Base-by-base conservation (phyloP, 2,888 invertebrate species). In the Drosophila robusta region DNA sequence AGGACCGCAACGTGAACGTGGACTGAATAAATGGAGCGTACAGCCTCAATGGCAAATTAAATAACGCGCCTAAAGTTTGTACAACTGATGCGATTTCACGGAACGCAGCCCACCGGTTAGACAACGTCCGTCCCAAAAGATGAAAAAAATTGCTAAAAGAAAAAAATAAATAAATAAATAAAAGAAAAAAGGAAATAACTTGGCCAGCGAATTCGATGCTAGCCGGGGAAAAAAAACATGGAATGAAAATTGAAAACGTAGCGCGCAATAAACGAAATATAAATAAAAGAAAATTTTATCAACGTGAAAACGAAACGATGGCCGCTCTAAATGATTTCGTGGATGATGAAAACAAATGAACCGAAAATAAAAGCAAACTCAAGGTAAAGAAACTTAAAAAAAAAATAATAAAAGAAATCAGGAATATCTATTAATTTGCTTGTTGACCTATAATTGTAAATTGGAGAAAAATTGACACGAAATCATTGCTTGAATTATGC, bases 81-180 rank as follows among this genome's bases (percentile, higher is more conserved):
- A 86, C 84, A 84, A 84, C 87, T 84, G 87, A 83, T 87, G 80
- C 89, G 89, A 84, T 88, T 84, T 84, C 75, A 89, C 84, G 89
- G 74, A 77, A 82, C 88, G 67, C 56, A 80, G 86, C 68, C 57
- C 88, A 70, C 70, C 67, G 67, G 81, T 75, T 81, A 64, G 70
- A 47, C 66, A 52, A 32, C 46, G 47, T 42, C 46, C 68, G 61
- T 42, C 65, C 64, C 47, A 58, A 38, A 49, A 18, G 52, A 36
- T 49, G 44, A 62, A 64, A 36, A 66, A 46, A 58, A 54, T 49
- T 64, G 64, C 46, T 44, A 62, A 64, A 36, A 66, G 44, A 58
- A 54, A 49, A 64, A 66, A 54, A 63, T 49, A 54, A 22, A 51
- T 14, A 51, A 50, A 46, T 8, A 42, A 22, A 42, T 32, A n/a